Base-by-base conservation (phyloP, 2,797 vertebrate genomes). In the Amblyopsis hoosieri region DNA sequence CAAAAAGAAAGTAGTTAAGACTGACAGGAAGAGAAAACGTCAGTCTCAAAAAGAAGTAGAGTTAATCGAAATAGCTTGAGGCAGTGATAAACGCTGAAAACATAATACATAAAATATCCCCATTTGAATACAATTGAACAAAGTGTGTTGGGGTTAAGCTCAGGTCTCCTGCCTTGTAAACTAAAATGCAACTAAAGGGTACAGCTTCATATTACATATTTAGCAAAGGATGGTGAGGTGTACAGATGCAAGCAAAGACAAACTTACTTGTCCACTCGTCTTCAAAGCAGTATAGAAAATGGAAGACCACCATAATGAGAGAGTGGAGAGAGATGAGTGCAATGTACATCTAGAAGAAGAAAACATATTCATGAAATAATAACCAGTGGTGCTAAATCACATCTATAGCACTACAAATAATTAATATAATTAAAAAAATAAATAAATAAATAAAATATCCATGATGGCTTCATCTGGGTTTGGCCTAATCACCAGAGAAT, bases 221-320 rank as follows among this genome's bases (percentile, higher is more conserved):
- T 23, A 37, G 19, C 70, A 15, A 57, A 45, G 6, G 0, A 29
- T 15, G 6, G 12, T 61, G 10, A 37, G 47, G 53, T 10, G 29
- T 12, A 53, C 17, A 74, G 93, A 62, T 12, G 14, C 14, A 31
- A 90, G 42, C 48, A 17, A 59, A 81, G 90, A 91, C 74, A 86
- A 61, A 97, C 97, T 98, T 85, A 99, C 97, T 98, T 83, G 96
- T 96, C 97, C 97, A 99, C 75, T 99, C 96, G 85, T 99, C 97
- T 93, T 99, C 97, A 90, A 99, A 98, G 90, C 97, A 99, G 87
- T 96, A 94, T 69, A 99, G 94, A 88, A 99, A 99, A 87, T 99
- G 97, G 90, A 99, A 95, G 84, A 94, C 95, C 88, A 99, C 96
- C 97, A 99, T 96, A 82, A 93, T 83, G 84, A 99, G 90, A 81